Evolutionary conservation across 2,888 invertebrate genomes (phyloP), one percentile per base, ranked within the genome.

Genomic region (Euplexia lucipara): DNA sequence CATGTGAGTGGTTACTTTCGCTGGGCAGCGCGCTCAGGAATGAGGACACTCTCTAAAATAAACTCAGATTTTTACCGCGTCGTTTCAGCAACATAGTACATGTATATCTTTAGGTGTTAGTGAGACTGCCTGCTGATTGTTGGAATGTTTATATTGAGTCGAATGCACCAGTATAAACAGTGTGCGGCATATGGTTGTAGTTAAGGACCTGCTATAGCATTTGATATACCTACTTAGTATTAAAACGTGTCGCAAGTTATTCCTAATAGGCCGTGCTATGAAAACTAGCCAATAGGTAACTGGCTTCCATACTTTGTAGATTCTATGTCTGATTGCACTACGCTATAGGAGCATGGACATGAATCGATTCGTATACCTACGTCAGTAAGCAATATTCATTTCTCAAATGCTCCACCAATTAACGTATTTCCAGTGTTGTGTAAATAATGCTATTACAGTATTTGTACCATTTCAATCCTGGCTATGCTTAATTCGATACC

Each of bases 31-130:
- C 86, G 83, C 85, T 83, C 82, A 85, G 84, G 86, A 93, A 93
- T 92, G 93, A 89, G 93, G 92, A 86, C 88, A 86, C 82, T 90
- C 88, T 92, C 89, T 89, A 92, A 91, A 91, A 92, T 91, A 92
- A 91, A 87, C 91, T 78, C 78, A 68, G 85, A 85, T 91, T 91
- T 92, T 92, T 90, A 87, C 82, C 83, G 87, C 83, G 64, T 69
- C 70, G 84, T 85, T 86, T 87, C 83, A 84, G 84, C 81, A 72
- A 65, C 74, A 70, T 77, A 58, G 68, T 65, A 52, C 64, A 64
- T 63, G 68, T 56, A 66, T 73, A 79, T 81, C 70, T 80, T 59
- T 81, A 70, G 67, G 76, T 32, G 52, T 66, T 59, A n/a, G 53
- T 60, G 60, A 73, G 62, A 70, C 71, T 72, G 70, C 51, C 61